Evolutionary conservation across 2,797 vertebrate genomes (phyloP).

Genomic region (Pitangus sulphuratus): DNA sequence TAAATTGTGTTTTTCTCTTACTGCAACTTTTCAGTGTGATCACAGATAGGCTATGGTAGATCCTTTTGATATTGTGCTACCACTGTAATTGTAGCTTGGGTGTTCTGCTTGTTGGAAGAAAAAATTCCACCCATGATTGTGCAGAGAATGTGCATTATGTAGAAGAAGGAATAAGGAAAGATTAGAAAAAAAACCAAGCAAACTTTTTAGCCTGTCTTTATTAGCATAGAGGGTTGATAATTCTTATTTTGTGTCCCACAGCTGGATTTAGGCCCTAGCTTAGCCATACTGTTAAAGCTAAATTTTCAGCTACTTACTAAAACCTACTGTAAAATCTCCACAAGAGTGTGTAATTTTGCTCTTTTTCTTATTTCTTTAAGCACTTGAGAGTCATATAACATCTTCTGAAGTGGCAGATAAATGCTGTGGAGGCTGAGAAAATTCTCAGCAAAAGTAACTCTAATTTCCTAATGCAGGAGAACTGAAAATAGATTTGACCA

Average conservation of each 20-base stretch:
- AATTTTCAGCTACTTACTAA: background rate
- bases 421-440: background rate
- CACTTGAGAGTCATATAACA: background rate
- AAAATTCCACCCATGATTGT: background rate
- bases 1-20: background rate
- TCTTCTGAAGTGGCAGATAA: background rate
- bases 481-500: background rate
- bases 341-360: background rate
- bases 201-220: background rate
- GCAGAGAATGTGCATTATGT: background rate
- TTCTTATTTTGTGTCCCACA: background rate
- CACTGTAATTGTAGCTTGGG: background rate
- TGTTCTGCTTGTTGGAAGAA: background rate
- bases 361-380: background rate
- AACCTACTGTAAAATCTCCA: background rate
- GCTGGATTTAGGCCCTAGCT: background rate
- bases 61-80: background rate
- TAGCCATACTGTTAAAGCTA: background rate
- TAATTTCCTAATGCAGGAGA: background rate
- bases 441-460: background rate
- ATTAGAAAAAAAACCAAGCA: background rate
- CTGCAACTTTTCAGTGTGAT: background rate
- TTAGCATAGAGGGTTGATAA: background rate
- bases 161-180: background rate
- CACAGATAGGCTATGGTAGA: accelerated